Evolutionary conservation across 1,140 invertebrate species (phyloP).

Genomic region (Temnothorax longispinosus): DNA sequence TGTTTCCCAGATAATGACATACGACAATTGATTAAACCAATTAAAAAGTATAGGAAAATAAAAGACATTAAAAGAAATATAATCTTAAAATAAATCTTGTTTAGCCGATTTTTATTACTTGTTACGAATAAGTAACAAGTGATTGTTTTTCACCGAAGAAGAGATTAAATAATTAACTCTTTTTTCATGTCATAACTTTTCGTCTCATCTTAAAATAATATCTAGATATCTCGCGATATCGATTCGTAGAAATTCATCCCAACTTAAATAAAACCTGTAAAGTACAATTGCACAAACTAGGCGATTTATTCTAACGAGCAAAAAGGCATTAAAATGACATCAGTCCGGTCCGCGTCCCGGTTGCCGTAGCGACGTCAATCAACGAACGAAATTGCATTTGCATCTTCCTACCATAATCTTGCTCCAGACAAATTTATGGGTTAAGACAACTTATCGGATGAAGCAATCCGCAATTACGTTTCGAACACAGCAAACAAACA

Average conservation of each 20-base stretch:
- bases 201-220: not conserved
- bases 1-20: not conserved
- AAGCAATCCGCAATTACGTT: constrained; percentile 60
- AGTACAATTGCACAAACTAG: constrained; percentile 16
- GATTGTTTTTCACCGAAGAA: not conserved
- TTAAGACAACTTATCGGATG: constrained; percentile 65
- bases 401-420: constrained; percentile 58
- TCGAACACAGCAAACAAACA: constrained; percentile 6
- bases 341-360: constrained; percentile 53
- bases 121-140: not conserved
- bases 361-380: constrained; percentile 74
- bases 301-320: not conserved
- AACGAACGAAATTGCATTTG: constrained; percentile 78
- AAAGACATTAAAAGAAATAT: not conserved
- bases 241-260: constrained; percentile 11
- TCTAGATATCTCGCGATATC: not conserved
- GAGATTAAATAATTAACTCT: not conserved
- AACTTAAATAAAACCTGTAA: constrained; percentile 27
- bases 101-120: not conserved
- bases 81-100: too few species aligned
- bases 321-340: constrained; percentile 59
- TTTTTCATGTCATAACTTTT: not conserved
- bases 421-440: constrained; percentile 41
- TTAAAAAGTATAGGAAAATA: not conserved
- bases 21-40: not conserved